phyloP scores from a whole-genome alignment of 2,113 vertebrate genomes.

The Indicator indicator region DNA sequence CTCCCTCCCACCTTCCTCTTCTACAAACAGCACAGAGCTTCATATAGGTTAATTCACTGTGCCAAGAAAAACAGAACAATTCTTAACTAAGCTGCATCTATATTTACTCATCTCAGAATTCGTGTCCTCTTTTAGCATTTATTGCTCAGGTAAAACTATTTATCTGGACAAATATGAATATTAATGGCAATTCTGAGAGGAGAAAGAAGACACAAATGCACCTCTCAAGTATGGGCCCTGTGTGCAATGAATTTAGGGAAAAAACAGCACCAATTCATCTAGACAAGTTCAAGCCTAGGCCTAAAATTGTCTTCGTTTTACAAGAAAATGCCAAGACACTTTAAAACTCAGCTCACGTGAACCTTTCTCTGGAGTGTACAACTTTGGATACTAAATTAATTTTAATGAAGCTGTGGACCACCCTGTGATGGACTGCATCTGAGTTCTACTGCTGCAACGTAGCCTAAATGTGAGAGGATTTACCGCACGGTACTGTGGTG shows the following conservation, averaged over 20 bases:
- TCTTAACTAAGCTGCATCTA: conserved; percentile 3
- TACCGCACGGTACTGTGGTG: neutral
- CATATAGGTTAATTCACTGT: neutral
- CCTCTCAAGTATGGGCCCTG: neutral
- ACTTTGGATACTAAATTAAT: neutral
- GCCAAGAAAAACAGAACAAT: conserved; percentile 15
- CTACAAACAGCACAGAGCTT: conserved; percentile 10
- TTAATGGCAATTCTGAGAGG: neutral
- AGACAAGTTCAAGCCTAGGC: neutral
- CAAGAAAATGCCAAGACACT: neutral
- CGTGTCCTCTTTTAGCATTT: neutral
- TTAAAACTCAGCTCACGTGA: neutral
- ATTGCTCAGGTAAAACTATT: neutral
- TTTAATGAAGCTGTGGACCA: neutral
- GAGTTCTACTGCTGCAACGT: neutral
- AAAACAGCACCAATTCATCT: neutral
- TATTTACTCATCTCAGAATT: conserved; percentile 22
- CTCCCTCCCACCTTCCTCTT: conserved; percentile 55
- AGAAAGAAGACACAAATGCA: neutral
- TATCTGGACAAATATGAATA: neutral
- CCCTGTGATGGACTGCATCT: neutral
- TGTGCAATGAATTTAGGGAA: neutral
- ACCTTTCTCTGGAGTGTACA: neutral
- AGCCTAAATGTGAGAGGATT: neutral
- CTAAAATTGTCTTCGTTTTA: neutral